Conservation (phyloP, 2,113 vertebrate genomes). For the Neogale vison region DNA sequence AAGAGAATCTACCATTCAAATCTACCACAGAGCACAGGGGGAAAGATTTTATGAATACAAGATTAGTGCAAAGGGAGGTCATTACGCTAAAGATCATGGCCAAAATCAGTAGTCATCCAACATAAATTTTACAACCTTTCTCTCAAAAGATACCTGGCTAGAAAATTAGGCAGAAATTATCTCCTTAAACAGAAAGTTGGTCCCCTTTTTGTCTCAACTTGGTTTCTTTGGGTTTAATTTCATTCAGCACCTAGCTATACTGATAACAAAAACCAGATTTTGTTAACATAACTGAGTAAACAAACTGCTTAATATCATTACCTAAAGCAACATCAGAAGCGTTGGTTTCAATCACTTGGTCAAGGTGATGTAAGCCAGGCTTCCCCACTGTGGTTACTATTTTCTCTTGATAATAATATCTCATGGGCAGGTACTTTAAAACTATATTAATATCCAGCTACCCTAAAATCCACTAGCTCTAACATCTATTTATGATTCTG, state of each 20-base stretch:
- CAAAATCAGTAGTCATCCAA: neutral
- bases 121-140: neutral
- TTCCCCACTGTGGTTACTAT: neutral
- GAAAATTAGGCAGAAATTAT: conserved; percentile 18
- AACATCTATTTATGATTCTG: conserved; percentile 14
- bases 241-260: neutral
- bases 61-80: neutral
- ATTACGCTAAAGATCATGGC: neutral
- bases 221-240: neutral
- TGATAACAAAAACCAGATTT: neutral
- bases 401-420: neutral
- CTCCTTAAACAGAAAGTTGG: neutral
- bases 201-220: neutral
- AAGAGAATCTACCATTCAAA: neutral
- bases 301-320: neutral
- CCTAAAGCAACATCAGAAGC: neutral
- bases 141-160: neutral
- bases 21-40: neutral
- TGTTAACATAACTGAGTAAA: neutral
- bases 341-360: neutral
- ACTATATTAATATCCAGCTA: neutral
- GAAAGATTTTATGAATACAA: neutral
- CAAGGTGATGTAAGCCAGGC: neutral
- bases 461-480: conserved; percentile 11
- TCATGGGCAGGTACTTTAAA: neutral